Evolutionary conservation across 2,888 invertebrate species (phyloP).

Genomic region (Patella ulyssiponensis): DNA sequence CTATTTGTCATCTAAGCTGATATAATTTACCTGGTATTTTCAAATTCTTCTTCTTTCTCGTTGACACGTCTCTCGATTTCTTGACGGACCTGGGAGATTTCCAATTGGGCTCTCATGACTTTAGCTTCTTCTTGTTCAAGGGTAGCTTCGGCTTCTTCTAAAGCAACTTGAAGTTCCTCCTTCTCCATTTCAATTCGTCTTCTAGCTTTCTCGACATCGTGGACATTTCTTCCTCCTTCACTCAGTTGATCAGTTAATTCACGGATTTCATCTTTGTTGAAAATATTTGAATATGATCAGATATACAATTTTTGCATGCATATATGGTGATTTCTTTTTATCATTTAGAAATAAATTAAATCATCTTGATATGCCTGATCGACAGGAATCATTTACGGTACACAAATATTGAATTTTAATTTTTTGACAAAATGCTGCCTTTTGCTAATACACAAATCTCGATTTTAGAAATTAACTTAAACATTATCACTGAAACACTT

Average conservation of each 20-base stretch:
- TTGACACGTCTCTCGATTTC: conserved; percentile 99
- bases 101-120: conserved; percentile 89
- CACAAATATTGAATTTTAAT: too few species aligned
- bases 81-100: conserved; percentile 97
- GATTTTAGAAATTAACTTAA: too few species aligned
- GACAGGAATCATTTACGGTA: too few species aligned
- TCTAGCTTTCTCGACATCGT: conserved; percentile 98
- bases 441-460: too few species aligned
- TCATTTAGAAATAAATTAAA: too few species aligned
- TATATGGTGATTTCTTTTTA: too few species aligned
- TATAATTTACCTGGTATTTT: conserved; percentile 83
- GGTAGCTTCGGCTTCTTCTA: conserved; percentile 98
- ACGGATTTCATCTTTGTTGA: conserved; percentile 90
- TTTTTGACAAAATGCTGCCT: too few species aligned
- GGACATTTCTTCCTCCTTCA: conserved; percentile 99
- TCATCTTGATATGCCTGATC: background rate
- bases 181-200: conserved; percentile 99
- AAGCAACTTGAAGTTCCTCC: conserved; percentile 98
- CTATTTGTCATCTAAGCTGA: background rate
- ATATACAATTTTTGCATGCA: too few species aligned
- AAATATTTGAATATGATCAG: conserved; percentile 6
- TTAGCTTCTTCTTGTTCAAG: conserved; percentile 99
- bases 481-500: conserved; percentile 12
- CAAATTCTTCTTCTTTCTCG: conserved; percentile 99
- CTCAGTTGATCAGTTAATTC: conserved; percentile 99